Percentiles rank a stretch among this genome's conserved stretches.
Evolutionary conservation across 2,797 vertebrate species (phyloP).

Genomic region (Holocentrus rufus): DNA sequence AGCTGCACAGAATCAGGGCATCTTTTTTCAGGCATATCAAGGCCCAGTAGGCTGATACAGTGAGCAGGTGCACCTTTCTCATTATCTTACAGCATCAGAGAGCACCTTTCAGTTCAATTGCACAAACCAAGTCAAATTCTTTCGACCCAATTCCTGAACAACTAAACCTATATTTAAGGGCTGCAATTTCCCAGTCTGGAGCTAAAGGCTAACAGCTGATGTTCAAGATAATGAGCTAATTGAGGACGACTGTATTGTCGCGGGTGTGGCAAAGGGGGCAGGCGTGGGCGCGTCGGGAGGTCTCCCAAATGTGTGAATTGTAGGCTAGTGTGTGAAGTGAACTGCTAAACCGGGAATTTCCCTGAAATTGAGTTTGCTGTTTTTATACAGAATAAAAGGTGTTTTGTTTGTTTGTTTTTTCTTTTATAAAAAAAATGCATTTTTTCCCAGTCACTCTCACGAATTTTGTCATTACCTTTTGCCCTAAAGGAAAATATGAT

Average conservation of each 20-base stretch:
- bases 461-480: too few relatives aligned
- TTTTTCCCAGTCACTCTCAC: too few relatives aligned
- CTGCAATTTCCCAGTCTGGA: slow-evolving; percentile 18
- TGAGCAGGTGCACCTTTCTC: slow-evolving; percentile 70
- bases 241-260: slow-evolving; percentile 69
- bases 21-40: slow-evolving; percentile 49
- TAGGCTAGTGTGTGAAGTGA: slow-evolving; percentile 36
- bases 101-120: slow-evolving; percentile 1
- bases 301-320: slow-evolving; percentile 41
- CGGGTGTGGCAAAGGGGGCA: slow-evolving; percentile 83
- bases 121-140: slow-evolving; percentile 14
- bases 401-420: too few relatives aligned
- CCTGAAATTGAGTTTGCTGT: not conserved
- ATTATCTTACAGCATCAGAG: slow-evolving; percentile 13
- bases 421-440: too few relatives aligned
- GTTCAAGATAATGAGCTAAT: slow-evolving; percentile 68
- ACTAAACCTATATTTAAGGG: slow-evolving; percentile 1
- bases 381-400: too few relatives aligned
- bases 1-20: slow-evolving; percentile 46
- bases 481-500: too few relatives aligned
- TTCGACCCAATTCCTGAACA: slow-evolving; percentile 27
- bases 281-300: slow-evolving; percentile 57
- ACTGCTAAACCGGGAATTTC: not conserved
- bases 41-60: slow-evolving; percentile 59
- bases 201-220: slow-evolving; percentile 67